Conservation (phyloP, 2,888 invertebrate species). For the Erannis defoliaria region DNA sequence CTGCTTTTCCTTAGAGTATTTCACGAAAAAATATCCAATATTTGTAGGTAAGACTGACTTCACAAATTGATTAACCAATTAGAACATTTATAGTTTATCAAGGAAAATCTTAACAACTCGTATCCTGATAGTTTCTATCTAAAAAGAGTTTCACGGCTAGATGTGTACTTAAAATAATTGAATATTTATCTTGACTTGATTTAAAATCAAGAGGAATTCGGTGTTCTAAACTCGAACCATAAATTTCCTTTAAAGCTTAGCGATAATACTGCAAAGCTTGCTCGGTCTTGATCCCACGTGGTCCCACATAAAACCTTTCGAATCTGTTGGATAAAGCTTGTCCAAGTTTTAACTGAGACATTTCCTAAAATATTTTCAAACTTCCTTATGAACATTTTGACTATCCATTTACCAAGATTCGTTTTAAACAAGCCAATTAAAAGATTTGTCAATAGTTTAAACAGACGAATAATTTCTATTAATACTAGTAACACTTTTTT, state of each 20-base stretch:
- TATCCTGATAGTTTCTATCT: slow-evolving; percentile 34
- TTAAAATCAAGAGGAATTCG: slow-evolving; percentile 29
- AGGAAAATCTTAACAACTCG: slow-evolving; percentile 31
- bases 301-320: slow-evolving; percentile 35
- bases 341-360: slow-evolving; percentile 30
- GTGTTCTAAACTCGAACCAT: slow-evolving; percentile 32
- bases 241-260: slow-evolving; percentile 37
- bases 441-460: background rate
- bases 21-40: background rate
- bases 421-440: background rate
- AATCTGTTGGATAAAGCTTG: slow-evolving; percentile 33
- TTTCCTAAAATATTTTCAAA: slow-evolving; percentile 15
- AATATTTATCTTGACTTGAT: slow-evolving; percentile 21
- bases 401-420: background rate
- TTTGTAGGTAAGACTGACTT: background rate
- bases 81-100: slow-evolving; percentile 8
- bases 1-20: no score
- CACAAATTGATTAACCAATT: background rate
- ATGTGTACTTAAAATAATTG: slow-evolving; percentile 17
- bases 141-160: slow-evolving; percentile 18
- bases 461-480: background rate
- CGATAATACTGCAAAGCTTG: slow-evolving; percentile 39
- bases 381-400: slow-evolving; percentile 1
- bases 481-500: background rate
- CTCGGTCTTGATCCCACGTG: slow-evolving; percentile 37